Evolutionary conservation across 2,113 vertebrate species (phyloP), one percentile per base, ranked within the genome.

Genomic region (Nipponia nippon): DNA sequence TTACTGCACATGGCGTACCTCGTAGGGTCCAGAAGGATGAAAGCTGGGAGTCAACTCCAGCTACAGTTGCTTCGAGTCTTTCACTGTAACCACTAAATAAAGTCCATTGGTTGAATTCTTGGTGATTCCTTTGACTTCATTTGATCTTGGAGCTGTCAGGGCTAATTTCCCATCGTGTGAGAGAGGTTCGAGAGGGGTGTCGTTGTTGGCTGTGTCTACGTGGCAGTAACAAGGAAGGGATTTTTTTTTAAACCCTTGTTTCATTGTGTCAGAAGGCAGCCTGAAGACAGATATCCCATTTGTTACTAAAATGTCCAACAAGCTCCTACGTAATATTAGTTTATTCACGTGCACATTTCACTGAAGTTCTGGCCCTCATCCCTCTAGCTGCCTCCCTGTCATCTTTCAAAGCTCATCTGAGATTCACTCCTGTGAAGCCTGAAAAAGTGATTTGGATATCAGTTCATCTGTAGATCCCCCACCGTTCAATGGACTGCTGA

Each of bases 151-250:
- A 81, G 61, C 55, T 91, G 59, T 32, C 73, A 75, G 38, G 52
- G 56, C 10, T 56, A 23, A 71, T 82, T 76, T 29, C 42, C 11
- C 20, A 22, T 9, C 0, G 0, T 9, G 46, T 18, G 44, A 76
- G 46, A 36, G 47, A 70, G 53, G 32, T 46, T 87, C 0, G 11
- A 27, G 66, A 67, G 11, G 16, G 21, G 34, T 3, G 23, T 15
- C 9, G 4, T 4, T 46, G 52, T 36, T 8, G 63, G 16, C 36
- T 17, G 32, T 16, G 13, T 53, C 29, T 70, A 8, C 0, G 0
- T 9, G 72, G 71, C 63, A 32, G 11, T 29, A 84, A 83, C 0
- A 10, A 83, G 46, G 38, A 87, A 36, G 38, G n/a, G 40, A 14
- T 30, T 52, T 56, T 34, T 65, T 89, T 71, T 56, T 7, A 76